Percentiles rank a stretch among this genome's conserved stretches.
These are phyloP conservation scores for Gymnoscelis rufifasciata DNA, from an alignment of 2,888 invertebrate species.

Conservation along the genomic window DNA sequence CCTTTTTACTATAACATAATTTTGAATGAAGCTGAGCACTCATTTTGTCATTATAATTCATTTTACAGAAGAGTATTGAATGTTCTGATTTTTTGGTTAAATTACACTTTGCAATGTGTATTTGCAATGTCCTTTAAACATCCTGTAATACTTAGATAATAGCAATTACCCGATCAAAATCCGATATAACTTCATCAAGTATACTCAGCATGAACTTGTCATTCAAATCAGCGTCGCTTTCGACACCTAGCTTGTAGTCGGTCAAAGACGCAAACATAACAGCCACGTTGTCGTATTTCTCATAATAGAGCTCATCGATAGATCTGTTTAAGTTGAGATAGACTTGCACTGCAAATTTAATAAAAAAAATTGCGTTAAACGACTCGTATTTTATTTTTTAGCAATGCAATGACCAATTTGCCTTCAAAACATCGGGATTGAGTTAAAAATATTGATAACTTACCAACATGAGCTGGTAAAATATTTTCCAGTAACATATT, in stretches of 20 bases:
- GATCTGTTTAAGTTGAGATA: constrained; percentile 85
- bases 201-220: constrained; percentile 83
- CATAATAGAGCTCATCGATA: constrained; percentile 89
- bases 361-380: no score
- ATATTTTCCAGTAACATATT: constrained; percentile 94
- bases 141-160: no score
- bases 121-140: no score
- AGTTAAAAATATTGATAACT: constrained; percentile 32
- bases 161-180: constrained; percentile 94
- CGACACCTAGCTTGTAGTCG: constrained; percentile 85
- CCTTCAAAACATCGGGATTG: no score
- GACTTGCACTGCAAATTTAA: constrained; percentile 82
- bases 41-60: no score
- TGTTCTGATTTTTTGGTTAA: no score
- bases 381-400: no score
- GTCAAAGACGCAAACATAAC: constrained; percentile 98
- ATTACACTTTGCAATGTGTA: no score
- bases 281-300: constrained; percentile 92
- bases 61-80: no score
- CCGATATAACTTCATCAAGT: constrained; percentile 94
- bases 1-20: no score
- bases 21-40: no score
- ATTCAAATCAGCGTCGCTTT: constrained; percentile 81
- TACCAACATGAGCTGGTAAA: constrained; percentile 94
- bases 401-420: no score